Evolutionary conservation across 2,888 invertebrate species (phyloP).

Genomic region (Rapana venosa): DNA sequence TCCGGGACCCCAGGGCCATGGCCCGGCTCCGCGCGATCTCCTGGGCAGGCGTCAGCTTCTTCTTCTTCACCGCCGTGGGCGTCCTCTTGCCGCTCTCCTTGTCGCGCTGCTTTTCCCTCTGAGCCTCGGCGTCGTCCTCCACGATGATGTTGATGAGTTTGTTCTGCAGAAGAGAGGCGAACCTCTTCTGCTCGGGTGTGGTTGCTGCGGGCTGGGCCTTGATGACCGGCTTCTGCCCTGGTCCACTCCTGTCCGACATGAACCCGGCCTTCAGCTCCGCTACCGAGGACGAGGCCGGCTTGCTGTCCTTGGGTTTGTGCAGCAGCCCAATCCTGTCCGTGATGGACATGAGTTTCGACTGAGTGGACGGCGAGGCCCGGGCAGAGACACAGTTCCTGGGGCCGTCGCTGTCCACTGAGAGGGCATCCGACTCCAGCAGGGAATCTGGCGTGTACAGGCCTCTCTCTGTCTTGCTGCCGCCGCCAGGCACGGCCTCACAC

Average conservation of each 20-base stretch:
- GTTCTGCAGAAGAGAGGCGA: slow-evolving; percentile 44
- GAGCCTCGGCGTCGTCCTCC: slow-evolving; percentile 33
- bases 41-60: slow-evolving; percentile 30
- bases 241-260: slow-evolving; percentile 8
- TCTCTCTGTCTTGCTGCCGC: slow-evolving; percentile 5
- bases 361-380: not conserved
- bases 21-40: slow-evolving; percentile 30
- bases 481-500: not conserved
- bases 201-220: not conserved
- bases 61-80: not conserved
- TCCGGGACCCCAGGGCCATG: not conserved
- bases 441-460: not conserved
- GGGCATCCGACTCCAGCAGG: not conserved
- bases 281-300: not conserved
- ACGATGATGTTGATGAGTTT: slow-evolving; percentile 43
- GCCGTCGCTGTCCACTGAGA: slow-evolving; percentile 12
- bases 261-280: slow-evolving; percentile 2
- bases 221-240: not conserved
- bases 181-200: slow-evolving; percentile 41
- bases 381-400: not conserved
- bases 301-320: not conserved
- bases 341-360: slow-evolving; percentile 16
- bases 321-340: slow-evolving; percentile 27
- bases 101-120: slow-evolving; percentile 5
- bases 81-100: slow-evolving; percentile 29